Evolutionary conservation across 92 coral and sea anemone genomes (phyloP), one percentile per base, ranked within the genome.

Genomic region (Parazoanthus darwini): DNA sequence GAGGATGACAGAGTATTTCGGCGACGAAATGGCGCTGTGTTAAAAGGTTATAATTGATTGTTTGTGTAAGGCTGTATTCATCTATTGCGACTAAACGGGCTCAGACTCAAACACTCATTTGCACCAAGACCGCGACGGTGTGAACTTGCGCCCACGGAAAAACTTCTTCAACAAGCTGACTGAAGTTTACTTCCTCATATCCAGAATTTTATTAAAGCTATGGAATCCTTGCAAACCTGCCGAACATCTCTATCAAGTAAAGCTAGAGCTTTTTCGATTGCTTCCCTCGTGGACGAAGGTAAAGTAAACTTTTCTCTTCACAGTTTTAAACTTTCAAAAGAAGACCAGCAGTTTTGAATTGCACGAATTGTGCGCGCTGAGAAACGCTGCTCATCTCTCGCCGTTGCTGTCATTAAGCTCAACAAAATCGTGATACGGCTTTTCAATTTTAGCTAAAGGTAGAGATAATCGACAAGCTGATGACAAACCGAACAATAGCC

Each of bases 21-120:
- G 98, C 96, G 98, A 93, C 98, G 96, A 95, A 93, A 90, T 90
- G 98, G 96, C 98, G 98, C 98, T 87, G 91, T 83, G 96, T 92
- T 94, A 95, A 95, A 95, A 95, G 98, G 93, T 88, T 90, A 92
- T 95, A 95, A 95, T 95, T 93, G 98, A 95, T 95, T 95, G 92
- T 95, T 95, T 95, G 96, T 93, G 74, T 88, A 86, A 92, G 93
- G 92, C 91, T 92, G 93, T 91, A 95, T 93, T 95, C 96, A 93
- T 92, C 94, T 93, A 93, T 92, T 88, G 91, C 96, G 82, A 78
- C 88, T 88, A 86, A 93, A 95, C 92, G 88, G 85, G 89, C 59
- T 86, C 90, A 76, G 76, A 86, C 86, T 91, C 89, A 90, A 72
- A 51, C 39, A 59, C 74, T 78, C 89, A 84, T 46, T 88, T 78